These are phyloP conservation scores for Hemaris fuciformis DNA, from an alignment of 2,888 invertebrate genomes.

Conservation along the genomic window DNA sequence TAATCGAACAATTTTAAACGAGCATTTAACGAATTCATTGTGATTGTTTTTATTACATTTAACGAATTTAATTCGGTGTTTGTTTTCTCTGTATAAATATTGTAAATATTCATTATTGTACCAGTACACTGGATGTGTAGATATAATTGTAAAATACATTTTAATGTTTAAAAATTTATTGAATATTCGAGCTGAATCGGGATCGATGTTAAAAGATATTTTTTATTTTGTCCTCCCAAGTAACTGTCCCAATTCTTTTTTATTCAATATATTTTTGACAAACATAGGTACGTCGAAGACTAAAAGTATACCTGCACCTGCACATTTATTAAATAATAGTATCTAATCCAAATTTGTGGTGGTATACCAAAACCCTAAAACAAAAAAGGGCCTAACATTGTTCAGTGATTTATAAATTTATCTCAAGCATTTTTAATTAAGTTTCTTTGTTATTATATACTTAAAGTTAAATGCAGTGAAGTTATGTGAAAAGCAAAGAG, in stretches of 20 bases:
- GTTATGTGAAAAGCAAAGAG: no score
- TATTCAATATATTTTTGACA: no score
- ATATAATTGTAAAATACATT: conserved; percentile 8
- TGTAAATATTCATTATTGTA: neutral
- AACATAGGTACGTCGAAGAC: no score
- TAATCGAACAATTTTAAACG: neutral
- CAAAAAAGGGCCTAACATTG: no score
- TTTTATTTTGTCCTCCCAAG: neutral
- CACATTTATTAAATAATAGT: no score
- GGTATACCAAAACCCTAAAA: no score
- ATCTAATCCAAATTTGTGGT: no score
- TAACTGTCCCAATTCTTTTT: neutral
- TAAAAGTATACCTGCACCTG: no score
- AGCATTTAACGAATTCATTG: conserved; percentile 8
- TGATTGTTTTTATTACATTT: neutral
- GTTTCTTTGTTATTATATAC: no score
- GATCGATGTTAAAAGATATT: neutral
- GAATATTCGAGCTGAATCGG: neutral
- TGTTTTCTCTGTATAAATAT: neutral
- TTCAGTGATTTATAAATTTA: no score
- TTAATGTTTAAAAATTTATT: conserved; percentile 12
- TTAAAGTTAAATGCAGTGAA: no score
- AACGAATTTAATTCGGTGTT: conserved; percentile 7
- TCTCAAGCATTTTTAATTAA: no score
- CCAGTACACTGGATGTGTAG: conserved; percentile 2